Base-by-base conservation (phyloP, 1,140 invertebrate species). In the Euwallacea similis region DNA sequence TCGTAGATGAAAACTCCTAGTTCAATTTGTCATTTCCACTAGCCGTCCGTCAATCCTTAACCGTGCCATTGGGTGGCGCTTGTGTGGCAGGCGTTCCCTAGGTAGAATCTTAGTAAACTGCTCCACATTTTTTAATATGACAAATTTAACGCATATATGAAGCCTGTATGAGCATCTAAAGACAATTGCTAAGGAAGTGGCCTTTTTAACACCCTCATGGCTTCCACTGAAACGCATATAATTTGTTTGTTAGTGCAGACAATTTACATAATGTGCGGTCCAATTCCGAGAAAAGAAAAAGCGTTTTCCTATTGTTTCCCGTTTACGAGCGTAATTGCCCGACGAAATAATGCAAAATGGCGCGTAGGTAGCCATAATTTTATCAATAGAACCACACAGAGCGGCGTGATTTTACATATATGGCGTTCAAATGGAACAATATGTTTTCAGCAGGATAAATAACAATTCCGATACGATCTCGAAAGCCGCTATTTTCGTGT, bases 321-420 rank as follows among this genome's bases (percentile, higher is more conserved):
- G 33, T 70, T 70, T 70, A 60, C 15, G 58, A 64, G 47, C 59
- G 58, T 69, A 69, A 71, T 71, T 71, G 69, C 69, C 69, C 44
- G 44, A 42, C 41, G 42, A 64, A 73, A 74, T 74, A 74, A 74
- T 71, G 69, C 60, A 71, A 60, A 56, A 71, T 72, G 71, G 69
- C 70, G 73, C 71, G 71, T 75, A 70, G 71, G 66, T 69, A 75
- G 71, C 67, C 61, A 70, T 73, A 73, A 73, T 73, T 73, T 69
- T 73, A 75, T 75, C 73, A 72, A 75, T 73, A 72, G 69, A 66
- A 66, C 69, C 69, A 66, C 71, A 63, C 71, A 64, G 58, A 60
- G 61, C 61, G 71, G 71, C 73, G 73, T 74, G 73, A 74, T 74
- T 72, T 69, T 71, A 72, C 73, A 72, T 74, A 74, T 74, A 74